These are phyloP conservation scores for Ceratosolen solmsi DNA, from an alignment of 1,140 invertebrate species.

Conservation along the genomic window DNA sequence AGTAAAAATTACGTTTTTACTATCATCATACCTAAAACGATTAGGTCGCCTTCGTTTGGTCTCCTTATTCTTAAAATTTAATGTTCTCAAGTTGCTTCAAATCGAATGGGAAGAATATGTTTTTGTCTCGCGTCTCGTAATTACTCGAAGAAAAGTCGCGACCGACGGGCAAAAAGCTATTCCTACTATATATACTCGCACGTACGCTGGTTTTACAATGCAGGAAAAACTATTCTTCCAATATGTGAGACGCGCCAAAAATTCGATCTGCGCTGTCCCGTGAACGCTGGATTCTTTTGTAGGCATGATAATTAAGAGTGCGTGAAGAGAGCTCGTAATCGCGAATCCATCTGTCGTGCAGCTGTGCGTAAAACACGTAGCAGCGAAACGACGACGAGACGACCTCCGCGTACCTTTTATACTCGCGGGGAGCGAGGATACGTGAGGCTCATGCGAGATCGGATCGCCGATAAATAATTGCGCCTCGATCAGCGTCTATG, in stretches of 20 bases:
- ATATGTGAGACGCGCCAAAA: conserved; percentile 35
- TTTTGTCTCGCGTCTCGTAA: too few species aligned
- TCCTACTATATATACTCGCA: not conserved
- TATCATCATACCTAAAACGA: too few species aligned
- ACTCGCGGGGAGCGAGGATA: conserved; percentile 13
- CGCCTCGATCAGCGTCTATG: conserved; percentile 49
- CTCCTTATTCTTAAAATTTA: not conserved
- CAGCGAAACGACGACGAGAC: conserved; percentile 8
- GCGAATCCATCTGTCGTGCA: not conserved
- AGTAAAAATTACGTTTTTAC: too few species aligned
- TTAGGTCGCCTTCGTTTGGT: too few species aligned
- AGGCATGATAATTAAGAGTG: conserved; percentile 46
- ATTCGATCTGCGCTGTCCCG: not conserved
- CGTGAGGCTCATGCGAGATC: conserved; percentile 55
- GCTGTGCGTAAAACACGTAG: conserved; percentile 16
- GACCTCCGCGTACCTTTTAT: conserved; percentile 15
- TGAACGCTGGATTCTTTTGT: conserved; percentile 5
- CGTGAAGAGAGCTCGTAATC: conserved; percentile 40
- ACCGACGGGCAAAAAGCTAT: not conserved
- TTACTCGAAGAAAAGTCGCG: not conserved
- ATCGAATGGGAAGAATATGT: too few species aligned
- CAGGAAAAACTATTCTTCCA: not conserved
- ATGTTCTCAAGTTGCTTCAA: not conserved
- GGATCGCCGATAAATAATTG: conserved; percentile 58
- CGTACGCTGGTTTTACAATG: conserved; percentile 7